Conservation (phyloP, 2,797 vertebrate species). For the Lagocephalus sceleratus region DNA sequence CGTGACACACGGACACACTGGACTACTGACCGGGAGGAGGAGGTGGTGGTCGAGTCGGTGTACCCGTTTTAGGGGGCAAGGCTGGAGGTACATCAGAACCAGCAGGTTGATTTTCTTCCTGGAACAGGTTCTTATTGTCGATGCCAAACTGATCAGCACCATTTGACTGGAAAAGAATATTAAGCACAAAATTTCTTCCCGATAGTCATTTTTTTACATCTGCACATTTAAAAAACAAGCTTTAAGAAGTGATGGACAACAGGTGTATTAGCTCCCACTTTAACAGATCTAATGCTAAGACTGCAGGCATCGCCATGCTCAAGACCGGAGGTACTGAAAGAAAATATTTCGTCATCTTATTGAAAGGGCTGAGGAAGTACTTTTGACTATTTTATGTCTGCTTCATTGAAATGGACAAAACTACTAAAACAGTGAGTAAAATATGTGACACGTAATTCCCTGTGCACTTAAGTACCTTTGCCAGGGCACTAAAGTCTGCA, state of each 20-base stretch:
- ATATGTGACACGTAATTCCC: no score
- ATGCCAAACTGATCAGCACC: conserved; percentile 83
- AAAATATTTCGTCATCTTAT: no score
- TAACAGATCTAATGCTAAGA: no score
- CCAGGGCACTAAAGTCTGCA: conserved; percentile 90
- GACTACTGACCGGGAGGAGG: conserved; percentile 88
- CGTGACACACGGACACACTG: not conserved
- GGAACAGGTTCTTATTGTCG: conserved; percentile 86
- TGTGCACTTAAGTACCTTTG: conserved; percentile 83
- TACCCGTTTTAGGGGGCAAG: conserved; percentile 93
- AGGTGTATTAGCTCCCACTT: no score
- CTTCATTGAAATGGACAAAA: no score
- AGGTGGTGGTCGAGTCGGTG: conserved; percentile 93
- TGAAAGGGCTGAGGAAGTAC: no score
- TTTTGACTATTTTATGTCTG: no score
- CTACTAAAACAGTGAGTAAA: no score
- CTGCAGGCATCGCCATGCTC: no score
- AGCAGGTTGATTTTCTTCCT: conserved; percentile 77
- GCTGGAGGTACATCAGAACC: conserved; percentile 88
- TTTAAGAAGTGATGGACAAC: not conserved
- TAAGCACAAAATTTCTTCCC: not conserved
- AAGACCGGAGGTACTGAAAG: no score
- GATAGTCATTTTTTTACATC: no score
- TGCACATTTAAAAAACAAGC: not conserved
- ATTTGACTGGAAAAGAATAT: conserved; percentile 74